Conservation (phyloP, 2,113 vertebrate species). For the Athene cunicularia region DNA sequence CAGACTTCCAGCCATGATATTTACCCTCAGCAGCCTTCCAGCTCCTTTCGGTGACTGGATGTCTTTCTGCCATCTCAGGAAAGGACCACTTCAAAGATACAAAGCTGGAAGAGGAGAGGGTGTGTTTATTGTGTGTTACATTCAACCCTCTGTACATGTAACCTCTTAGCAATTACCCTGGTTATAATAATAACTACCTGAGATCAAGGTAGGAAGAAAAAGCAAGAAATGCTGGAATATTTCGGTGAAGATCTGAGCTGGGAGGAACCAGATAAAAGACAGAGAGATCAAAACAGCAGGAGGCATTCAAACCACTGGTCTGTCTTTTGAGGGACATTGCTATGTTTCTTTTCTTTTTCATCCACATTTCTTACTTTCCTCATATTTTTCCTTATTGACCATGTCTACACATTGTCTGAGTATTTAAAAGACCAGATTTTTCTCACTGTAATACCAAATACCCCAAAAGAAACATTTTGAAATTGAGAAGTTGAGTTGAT, state of each 20-base stretch:
- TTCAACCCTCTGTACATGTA: neutral
- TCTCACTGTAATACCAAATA: neutral
- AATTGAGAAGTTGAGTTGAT: neutral
- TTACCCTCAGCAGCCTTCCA: constrained; percentile 26
- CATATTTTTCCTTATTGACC: neutral
- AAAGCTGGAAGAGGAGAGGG: constrained; percentile 37
- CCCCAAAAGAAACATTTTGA: neutral
- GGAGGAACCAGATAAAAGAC: neutral
- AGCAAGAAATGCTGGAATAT: neutral
- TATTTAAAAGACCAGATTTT: neutral
- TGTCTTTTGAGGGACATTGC: neutral
- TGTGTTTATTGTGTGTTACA: constrained; percentile 22
- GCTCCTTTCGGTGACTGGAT: constrained; percentile 6
- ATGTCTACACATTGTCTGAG: neutral
- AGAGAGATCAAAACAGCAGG: neutral
- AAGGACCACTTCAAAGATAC: constrained; percentile 33
- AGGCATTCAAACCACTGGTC: neutral
- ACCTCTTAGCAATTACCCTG: neutral
- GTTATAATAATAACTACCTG: neutral
- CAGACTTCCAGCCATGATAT: neutral
- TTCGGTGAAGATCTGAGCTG: neutral
- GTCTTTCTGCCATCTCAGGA: constrained; percentile 14
- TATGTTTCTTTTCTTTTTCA: neutral
- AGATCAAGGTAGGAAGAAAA: neutral
- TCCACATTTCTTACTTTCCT: neutral